Base-by-base conservation (phyloP, 53 echinoderm and acorn worm genomes). In the Echinarachnius parma region DNA sequence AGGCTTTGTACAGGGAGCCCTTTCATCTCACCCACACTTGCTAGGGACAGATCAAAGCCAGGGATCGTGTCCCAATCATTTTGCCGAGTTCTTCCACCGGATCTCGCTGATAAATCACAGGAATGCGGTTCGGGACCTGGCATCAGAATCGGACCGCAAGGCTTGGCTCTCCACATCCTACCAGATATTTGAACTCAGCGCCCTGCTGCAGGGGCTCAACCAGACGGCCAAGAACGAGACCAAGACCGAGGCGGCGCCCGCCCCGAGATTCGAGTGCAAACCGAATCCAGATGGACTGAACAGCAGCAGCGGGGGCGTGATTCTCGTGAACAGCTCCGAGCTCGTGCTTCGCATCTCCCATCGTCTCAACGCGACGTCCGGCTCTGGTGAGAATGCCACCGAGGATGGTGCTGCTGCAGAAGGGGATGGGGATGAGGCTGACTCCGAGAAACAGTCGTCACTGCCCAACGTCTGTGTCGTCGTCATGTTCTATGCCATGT, bases 401-500 rank as follows among this genome's bases (percentile, higher is more conserved):
- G 54, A 18, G 28, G 54, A 59, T 27, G 60, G 54, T 7, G 9
- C 72, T 21, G 22, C 31, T 8, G 32, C 24, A 1, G 67, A 66
- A 16, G 66, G 56, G 14, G 49, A 55, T 10, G 24, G 46, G 13
- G 57, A 77, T 30, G 28, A 46, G n/a, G 13, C 39, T 0, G 59
- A 64, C 46, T 28, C 65, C 39, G 39, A 80, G 15, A 74, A 80
- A 28, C 36, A 45, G 42, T 58, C 64, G 21, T 16, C 48, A 4
- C 8, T 42, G 8, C 27, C 26, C 27, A 30, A 23, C 47, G 47
- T 46, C 16, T 94, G 95, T 44, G 84, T 84, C 3, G 64, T 94
- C 32, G 95, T 94, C 9, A 80, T 94, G 80, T 94, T 94, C 28
- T 94, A 77, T 78, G 90, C 95, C 42, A 86, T 83, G 2, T 81